Evolutionary conservation across 2,797 vertebrate genomes (phyloP).

Genomic region (Melanogrammus aeglefinus): DNA sequence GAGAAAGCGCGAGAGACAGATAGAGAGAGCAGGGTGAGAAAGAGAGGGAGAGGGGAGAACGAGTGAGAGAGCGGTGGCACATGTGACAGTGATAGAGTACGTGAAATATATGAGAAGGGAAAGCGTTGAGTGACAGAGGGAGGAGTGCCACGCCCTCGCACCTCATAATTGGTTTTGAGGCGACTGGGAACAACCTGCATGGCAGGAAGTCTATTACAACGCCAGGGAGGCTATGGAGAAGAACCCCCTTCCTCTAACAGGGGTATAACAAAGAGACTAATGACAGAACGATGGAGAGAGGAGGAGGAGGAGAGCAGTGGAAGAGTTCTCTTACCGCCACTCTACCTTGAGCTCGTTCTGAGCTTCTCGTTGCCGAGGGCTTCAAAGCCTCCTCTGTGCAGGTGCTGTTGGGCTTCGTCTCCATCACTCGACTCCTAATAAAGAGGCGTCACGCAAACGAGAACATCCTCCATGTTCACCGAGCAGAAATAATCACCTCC

Average conservation of each 20-base stretch:
- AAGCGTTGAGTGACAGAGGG: too few species aligned
- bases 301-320: neutral
- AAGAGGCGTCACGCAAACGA: neutral
- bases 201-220: too few species aligned
- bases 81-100: neutral
- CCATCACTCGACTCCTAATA: neutral
- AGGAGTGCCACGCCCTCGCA: too few species aligned
- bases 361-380: neutral
- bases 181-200: too few species aligned
- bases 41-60: too few species aligned
- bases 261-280: neutral
- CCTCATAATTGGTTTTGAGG: too few species aligned
- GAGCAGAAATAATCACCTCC: neutral
- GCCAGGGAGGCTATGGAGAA: too few species aligned
- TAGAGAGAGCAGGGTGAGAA: neutral
- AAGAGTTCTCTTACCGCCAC: neutral
- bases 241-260: too few species aligned
- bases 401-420: neutral
- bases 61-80: neutral
- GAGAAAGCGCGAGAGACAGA: neutral
- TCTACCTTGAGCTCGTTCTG: neutral
- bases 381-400: neutral
- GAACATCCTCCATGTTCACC: neutral
- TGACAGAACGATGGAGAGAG: neutral
- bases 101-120: too few species aligned